Conservation (phyloP, 2,113 vertebrate genomes). For the Indri indri region DNA sequence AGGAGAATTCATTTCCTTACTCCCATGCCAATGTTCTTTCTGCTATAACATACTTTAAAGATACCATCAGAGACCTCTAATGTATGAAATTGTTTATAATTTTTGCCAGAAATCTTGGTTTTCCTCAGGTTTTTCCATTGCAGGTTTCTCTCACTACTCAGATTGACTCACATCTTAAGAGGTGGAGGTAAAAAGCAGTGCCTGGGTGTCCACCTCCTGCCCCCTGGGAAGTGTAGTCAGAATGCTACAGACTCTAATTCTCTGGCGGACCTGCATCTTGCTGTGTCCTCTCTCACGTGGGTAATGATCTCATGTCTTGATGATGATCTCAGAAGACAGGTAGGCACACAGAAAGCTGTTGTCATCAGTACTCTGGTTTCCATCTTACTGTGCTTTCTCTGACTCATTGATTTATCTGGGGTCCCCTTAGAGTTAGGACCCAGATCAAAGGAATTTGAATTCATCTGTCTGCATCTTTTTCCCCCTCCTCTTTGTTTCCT, state of each 20-base stretch:
- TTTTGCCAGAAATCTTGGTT: slow-evolving; percentile 37
- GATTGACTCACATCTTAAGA: slow-evolving; percentile 32
- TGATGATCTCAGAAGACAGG: slow-evolving; percentile 65
- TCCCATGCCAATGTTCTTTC: background rate
- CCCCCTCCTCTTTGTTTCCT: slow-evolving; percentile 25
- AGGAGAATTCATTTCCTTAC: slow-evolving; percentile 12
- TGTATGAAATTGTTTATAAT: background rate
- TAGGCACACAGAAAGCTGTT: slow-evolving; percentile 56
- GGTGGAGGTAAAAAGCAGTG: background rate
- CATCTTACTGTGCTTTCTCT: slow-evolving; percentile 41
- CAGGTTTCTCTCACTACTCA: slow-evolving; percentile 19
- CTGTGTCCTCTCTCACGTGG: background rate
- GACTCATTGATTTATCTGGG: slow-evolving; percentile 65
- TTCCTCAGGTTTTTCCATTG: slow-evolving; percentile 58
- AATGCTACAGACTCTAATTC: background rate
- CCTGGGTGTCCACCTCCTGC: background rate
- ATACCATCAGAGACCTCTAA: background rate
- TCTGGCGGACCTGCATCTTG: background rate
- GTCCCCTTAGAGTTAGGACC: slow-evolving; percentile 39
- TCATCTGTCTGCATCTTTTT: slow-evolving; percentile 14
- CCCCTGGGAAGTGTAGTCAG: background rate
- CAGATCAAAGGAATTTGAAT: slow-evolving; percentile 65
- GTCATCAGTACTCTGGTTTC: slow-evolving; percentile 56
- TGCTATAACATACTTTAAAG: background rate
- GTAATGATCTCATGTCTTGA: slow-evolving; percentile 54